Base-by-base conservation (phyloP, 2,888 invertebrate genomes). In the Philereme transversata region DNA sequence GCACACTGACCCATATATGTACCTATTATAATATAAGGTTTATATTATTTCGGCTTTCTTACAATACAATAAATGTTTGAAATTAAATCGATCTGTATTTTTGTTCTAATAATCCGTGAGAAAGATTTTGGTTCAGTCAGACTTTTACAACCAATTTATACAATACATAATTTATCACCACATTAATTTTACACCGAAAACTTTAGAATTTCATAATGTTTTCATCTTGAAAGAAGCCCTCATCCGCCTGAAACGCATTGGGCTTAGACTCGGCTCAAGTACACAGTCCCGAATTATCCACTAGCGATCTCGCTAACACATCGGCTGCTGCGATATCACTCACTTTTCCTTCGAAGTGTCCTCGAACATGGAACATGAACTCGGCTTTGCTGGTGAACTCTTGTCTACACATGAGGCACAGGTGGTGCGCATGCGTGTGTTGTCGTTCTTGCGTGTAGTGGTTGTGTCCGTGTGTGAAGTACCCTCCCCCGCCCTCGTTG, bases 321-420 rank as follows among this genome's bases (percentile, higher is more conserved):
- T 93, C 93, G 3, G 93, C 93, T 0, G 93, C 92, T 3, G 93
- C 90, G 51, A 93, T 90, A 67, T 93, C 93, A 53, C 85, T 89
- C 71, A 92, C 92, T 78, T 91, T 93, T 5, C 93, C 93, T 73
- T 94, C 94, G 69, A 95, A 94, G 75, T 95, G 95, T 22, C 94
- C 94, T 68, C 95, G 86, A 10, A 95, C 94, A 76, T 95, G 95
- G 82, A 95, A 94, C 94, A 95, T 94, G 77, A 95, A 94, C 77
- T 95, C 95, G 0, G 95, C 93, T 78, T 95, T 94, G 10, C 94
- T 93, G 11, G 93, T 93, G 78, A 95, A 95, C 81, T 95, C 94
- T 57, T 94, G 94, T 34, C 95, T 88, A 68, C 95, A 95, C 93
- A 95, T 94, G 62, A 95, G 91, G 72, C 95, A 95, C 52, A 94